Base-by-base conservation (phyloP, 53 echinoderm and acorn worm species). In the Astropecten irregularis region DNA sequence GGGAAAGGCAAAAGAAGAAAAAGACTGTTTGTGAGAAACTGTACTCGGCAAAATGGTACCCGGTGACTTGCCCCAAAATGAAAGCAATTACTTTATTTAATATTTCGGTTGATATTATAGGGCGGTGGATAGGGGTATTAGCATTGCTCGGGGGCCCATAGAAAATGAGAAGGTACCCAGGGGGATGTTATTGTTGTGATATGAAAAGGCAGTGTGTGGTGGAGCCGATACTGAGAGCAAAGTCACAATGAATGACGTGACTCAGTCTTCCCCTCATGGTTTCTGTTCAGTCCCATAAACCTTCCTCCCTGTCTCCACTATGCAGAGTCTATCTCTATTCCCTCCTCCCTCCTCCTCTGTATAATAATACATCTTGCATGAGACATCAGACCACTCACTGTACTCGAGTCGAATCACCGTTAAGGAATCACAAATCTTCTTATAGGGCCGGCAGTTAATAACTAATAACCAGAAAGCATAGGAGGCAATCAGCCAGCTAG, bases 81-180 rank as follows among this genome's bases (percentile, higher is more conserved):
- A 62, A 79, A 79, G 79, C 79, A 79, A 79, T 79, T 79, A 79
- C 79, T 79, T 68, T 79, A 60, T 79, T 79, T 79, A 44, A 79
- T 79, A 79, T 61, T 31, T 59, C 60, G 21, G 60, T 61, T 68
- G 42, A 68, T 68, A 68, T 67, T 67, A 33, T 68, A 26, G 26
- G 68, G 32, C 79, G 62, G 27, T 47, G 19, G 60, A 4, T 10
- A 21, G 20, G 61, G 62, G 79, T 44, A 79, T 79, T 79, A 79
- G 44, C 48, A 60, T 60, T 1, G 62, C 61, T 36, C 27, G 30
- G 31, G 79, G 79, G 47, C 4, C 20, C 20, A 27, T 67, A 62
- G 56, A 57, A 56, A 79, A 79, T 79, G 56, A 40, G 44, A 29
- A n/a, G 44, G 27, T 21, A 19, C 44, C 37, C 19, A 42, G 42